A percentile compares a stretch with the other conserved stretches of the same genome.
phyloP scores from a whole-genome alignment of 2,797 vertebrate genomes.

The Eutrigla gurnardus region DNA sequence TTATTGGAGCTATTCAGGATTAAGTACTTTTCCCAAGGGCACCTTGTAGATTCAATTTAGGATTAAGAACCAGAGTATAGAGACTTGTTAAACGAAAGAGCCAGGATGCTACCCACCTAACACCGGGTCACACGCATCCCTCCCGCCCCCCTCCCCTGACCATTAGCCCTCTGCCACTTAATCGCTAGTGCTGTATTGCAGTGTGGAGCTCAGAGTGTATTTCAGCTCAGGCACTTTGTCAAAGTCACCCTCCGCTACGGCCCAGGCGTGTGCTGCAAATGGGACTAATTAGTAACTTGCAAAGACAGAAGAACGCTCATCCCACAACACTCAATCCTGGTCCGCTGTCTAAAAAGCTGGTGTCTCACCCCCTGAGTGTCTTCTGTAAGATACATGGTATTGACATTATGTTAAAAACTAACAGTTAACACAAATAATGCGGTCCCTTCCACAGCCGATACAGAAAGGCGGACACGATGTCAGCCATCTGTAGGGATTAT shows the following conservation, averaged over 20 bases:
- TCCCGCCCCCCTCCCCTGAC: constrained; percentile 36
- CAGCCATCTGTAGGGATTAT: constrained; percentile 12
- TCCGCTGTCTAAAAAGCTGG: constrained; percentile 38
- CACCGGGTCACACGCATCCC: constrained; percentile 59
- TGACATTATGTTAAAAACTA: constrained; percentile 59
- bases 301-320: constrained; percentile 68
- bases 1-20: constrained; percentile 77
- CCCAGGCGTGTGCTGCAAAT: constrained; percentile 73
- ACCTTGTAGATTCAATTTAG: constrained; percentile 85
- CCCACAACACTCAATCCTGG: constrained; percentile 59
- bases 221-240: constrained; percentile 74
- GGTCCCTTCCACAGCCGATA: constrained; percentile 1
- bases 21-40: constrained; percentile 80
- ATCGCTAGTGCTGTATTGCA: constrained; percentile 70
- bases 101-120: constrained; percentile 66
- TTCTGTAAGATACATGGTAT: constrained; percentile 48
- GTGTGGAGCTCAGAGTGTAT: constrained; percentile 68
- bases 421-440: constrained; percentile 34
- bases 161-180: constrained; percentile 75
- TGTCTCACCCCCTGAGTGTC: constrained; percentile 20
- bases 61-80: constrained; percentile 80
- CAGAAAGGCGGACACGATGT: background rate
- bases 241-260: constrained; percentile 75
- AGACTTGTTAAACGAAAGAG: constrained; percentile 73
- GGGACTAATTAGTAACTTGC: constrained; percentile 80